Base-by-base conservation (phyloP, 2,113 vertebrate genomes). In the Vicugna pacos region DNA sequence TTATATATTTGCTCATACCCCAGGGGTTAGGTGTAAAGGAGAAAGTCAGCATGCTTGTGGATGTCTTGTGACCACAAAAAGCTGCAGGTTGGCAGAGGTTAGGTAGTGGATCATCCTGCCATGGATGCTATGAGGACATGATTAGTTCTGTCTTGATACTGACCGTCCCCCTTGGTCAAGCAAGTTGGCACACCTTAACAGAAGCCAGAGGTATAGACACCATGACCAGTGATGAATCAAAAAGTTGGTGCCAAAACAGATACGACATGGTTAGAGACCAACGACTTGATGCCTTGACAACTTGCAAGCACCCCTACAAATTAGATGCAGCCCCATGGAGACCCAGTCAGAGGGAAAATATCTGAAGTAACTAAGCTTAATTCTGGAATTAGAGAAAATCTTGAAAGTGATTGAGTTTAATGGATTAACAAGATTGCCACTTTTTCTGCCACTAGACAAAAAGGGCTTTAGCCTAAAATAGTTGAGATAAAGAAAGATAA, bases 391-490 rank as follows among this genome's bases (percentile, higher is more conserved):
- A 48, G 8, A 80, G 54, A 76, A 94, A 81, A 91, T 38, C 54
- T 19, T 81, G 4, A 35, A 84, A 91, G n/a, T n/a, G 1, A 24
- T 35, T 48, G 6, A 22, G 10, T 81, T 96, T 91, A 93, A 50
- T 65, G n/a, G 14, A 14, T 80, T 70, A 76, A 70, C 28, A 94
- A 70, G 26, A 60, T 35, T 79, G 14, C 1, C 28, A 32, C 12
- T 35, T 83, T 56, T 76, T 14, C 52, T 75, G 52, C 42, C 62
- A 56, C 38, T 82, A 84, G 86, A 69, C 82, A 93, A 81, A 82
- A 76, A 81, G 20, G 17, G 13, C 35, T 80, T 73, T 38, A 72
- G n/a, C 30, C 48, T 17, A 48, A 62, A 42, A 76, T 28, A 89
- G 62, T 2, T 69, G n/a, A 83, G 16, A 32, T 35, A 12, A 0